These are phyloP conservation scores for Sylvia borin DNA, from an alignment of 2,797 vertebrate species.

Conservation along the genomic window DNA sequence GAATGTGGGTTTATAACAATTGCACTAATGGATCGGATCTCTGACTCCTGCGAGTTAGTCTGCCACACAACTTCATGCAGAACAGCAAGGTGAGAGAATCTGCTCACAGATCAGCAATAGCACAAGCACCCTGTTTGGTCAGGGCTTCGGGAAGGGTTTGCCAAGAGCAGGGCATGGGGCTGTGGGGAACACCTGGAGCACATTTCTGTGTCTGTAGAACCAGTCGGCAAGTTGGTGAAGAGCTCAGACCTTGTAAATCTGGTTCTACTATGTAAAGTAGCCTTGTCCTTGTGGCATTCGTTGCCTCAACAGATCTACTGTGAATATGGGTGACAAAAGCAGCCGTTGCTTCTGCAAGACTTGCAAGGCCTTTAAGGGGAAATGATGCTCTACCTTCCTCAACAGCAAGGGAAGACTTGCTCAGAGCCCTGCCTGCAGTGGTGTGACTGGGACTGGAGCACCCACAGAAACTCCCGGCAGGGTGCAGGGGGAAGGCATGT, in stretches of 20 bases:
- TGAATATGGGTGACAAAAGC: background rate
- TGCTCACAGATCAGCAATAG: background rate
- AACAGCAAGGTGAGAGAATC: background rate
- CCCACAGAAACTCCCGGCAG: background rate
- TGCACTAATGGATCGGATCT: background rate
- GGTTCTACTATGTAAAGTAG: background rate
- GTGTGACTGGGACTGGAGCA: background rate
- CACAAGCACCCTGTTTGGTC: rapidly evolving
- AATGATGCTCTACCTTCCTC: background rate
- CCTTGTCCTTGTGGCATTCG: background rate
- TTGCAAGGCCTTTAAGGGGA: background rate
- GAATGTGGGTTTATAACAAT: background rate
- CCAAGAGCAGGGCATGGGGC: background rate
- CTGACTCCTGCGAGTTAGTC: background rate
- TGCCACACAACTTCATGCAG: background rate
- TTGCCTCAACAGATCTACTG: background rate
- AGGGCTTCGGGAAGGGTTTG: background rate
- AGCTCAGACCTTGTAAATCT: background rate
- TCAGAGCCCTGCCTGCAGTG: background rate
- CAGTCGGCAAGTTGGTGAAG: background rate
- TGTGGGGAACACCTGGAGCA: background rate
- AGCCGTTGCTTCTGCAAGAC: background rate
- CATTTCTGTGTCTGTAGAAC: background rate
- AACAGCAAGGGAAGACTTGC: background rate
- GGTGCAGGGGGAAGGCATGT: background rate